These are phyloP conservation scores for Drosophila monieri DNA, from an alignment of 2,888 invertebrate genomes.

Conservation along the genomic window DNA sequence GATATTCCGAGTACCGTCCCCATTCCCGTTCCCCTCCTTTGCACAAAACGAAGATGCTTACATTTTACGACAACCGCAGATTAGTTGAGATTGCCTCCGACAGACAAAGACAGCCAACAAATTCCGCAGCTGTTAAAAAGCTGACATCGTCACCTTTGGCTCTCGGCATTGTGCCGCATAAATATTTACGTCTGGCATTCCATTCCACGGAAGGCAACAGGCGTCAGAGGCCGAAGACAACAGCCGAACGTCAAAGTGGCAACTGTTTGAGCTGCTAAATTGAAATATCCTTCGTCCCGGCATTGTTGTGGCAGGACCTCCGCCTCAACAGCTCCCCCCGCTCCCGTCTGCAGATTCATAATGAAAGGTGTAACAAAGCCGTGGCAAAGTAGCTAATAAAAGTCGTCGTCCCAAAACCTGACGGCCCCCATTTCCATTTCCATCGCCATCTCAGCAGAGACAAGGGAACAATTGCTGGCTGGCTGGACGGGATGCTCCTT, in stretches of 20 bases:
- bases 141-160: slow-evolving; percentile 73
- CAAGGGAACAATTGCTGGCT: slow-evolving; percentile 45
- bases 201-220: slow-evolving; percentile 48
- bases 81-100: slow-evolving; percentile 68
- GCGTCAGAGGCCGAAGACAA: slow-evolving; percentile 39
- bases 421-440: slow-evolving; percentile 12
- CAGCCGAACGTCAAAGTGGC: slow-evolving; percentile 75
- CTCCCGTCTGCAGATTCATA: slow-evolving; percentile 39
- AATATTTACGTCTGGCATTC: slow-evolving; percentile 75
- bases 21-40: slow-evolving; percentile 15
- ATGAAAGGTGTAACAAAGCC: slow-evolving; percentile 76
- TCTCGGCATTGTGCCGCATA: slow-evolving; percentile 63
- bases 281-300: slow-evolving; percentile 72
- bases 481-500: slow-evolving; percentile 45
- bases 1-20: slow-evolving; percentile 53
- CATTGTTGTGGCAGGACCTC: slow-evolving; percentile 66
- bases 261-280: slow-evolving; percentile 77
- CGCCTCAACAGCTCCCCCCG: background rate
- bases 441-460: slow-evolving; percentile 41
- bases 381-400: slow-evolving; percentile 75
- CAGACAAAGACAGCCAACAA: slow-evolving; percentile 67
- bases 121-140: slow-evolving; percentile 77
- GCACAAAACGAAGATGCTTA: slow-evolving; percentile 26
- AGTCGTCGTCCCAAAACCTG: slow-evolving; percentile 51
- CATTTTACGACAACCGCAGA: slow-evolving; percentile 74